Base-by-base conservation (phyloP, 2,888 invertebrate genomes). In the Chouioia cunea region DNA sequence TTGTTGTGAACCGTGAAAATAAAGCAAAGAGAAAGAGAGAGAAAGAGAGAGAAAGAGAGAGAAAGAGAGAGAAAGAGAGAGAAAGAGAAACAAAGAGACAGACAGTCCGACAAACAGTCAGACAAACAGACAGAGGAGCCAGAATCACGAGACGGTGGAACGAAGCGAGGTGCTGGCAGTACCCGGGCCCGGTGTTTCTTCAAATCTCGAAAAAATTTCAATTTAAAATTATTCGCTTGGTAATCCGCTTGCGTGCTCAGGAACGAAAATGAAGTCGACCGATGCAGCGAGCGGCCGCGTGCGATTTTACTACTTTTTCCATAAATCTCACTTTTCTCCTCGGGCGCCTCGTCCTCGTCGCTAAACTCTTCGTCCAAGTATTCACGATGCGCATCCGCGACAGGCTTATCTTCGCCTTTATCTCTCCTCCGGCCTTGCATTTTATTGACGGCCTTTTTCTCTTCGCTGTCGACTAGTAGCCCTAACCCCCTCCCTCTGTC, bases 331-430 rank as follows among this genome's bases (percentile, higher is more conserved):
- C 75, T 74, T 79, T 79, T 77, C 77, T 74, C 63, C 56, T 57
- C 76, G 56, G 12, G 54, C 62, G 74, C 77, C 73, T 76, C 78
- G 10, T 82, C 83, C 36, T 36, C 36, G 76, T 81, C 81, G 77
- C 78, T 81, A 79, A 78, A 83, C 78, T 78, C 78, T 69, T 83
- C 83, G 78, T 84, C 83, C 79, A 84, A 83, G 79, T 84, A 84
- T 77, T 79, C 83, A 73, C 82, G 77, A 75, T 74, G 81, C 50
- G 79, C 77, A 77, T 83, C 79, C 75, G 73, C 72, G 64, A 66
- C 73, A 73, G 78, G 77, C 79, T 81, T 80, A 77, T 80, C 79
- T 77, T 77, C 76, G 74, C 72, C 76, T 79, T 80, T 81, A 79
- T 79, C 78, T 78, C 75, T 80, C 73, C 71, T 77, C 62, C 59